These are phyloP conservation scores for Leucoptera coffeella DNA, from an alignment of 2,888 invertebrate genomes.

Conservation along the genomic window DNA sequence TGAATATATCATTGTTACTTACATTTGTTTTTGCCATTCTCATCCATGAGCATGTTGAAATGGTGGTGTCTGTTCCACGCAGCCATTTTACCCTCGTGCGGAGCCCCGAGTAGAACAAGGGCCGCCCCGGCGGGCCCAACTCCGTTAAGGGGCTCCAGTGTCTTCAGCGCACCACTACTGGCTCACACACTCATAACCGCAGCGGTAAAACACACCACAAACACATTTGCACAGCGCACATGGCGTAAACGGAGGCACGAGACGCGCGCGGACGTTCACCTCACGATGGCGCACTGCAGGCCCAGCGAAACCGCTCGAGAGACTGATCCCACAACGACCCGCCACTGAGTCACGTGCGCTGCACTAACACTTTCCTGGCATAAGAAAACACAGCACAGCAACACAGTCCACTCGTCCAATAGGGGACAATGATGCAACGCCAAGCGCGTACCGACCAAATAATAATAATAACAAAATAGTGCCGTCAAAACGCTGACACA, in stretches of 20 bases:
- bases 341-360: no score
- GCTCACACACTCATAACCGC: slow-evolving; percentile 52
- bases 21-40: slow-evolving; percentile 65
- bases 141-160: slow-evolving; percentile 60
- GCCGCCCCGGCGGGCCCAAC: slow-evolving; percentile 56
- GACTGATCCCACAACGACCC: slow-evolving; percentile 30
- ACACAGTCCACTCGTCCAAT: no score
- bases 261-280: slow-evolving; percentile 38
- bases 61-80: slow-evolving; percentile 71
- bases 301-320: no score
- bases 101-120: slow-evolving; percentile 54
- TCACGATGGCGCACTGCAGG: slow-evolving; percentile 28
- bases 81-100: slow-evolving; percentile 60
- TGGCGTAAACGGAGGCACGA: slow-evolving; percentile 41
- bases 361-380: no score
- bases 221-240: slow-evolving; percentile 44
- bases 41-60: slow-evolving; percentile 63
- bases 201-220: slow-evolving; percentile 37
- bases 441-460: no score
- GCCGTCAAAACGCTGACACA: no score
- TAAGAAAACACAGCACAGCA: no score
- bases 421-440: no score
- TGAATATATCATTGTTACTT: no score
- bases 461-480: no score
- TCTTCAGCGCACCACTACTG: slow-evolving; percentile 47